These are phyloP conservation scores for Mionectes macconnelli DNA, from an alignment of 2,113 vertebrate genomes.

Conservation along the genomic window DNA sequence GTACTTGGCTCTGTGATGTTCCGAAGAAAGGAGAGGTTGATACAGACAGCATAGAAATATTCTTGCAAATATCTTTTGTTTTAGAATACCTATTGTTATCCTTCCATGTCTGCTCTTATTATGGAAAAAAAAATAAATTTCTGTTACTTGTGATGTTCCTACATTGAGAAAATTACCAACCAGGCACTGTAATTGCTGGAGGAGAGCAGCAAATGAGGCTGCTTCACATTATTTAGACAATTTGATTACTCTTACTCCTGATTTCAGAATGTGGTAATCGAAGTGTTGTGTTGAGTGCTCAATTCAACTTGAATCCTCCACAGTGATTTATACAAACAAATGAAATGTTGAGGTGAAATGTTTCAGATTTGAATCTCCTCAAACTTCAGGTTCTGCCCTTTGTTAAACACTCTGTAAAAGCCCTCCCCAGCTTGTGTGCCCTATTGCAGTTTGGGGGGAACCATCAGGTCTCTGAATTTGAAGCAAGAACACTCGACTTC, in stretches of 20 bases:
- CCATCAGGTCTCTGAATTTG: neutral
- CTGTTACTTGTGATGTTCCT: slow-evolving; percentile 1
- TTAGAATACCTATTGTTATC: slow-evolving; percentile 24
- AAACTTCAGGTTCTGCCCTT: neutral
- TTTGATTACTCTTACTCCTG: slow-evolving; percentile 52
- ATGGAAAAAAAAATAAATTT: neutral
- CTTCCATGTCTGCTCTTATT: slow-evolving; percentile 9
- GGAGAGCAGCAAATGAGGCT: slow-evolving; percentile 32
- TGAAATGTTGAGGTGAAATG: slow-evolving; percentile 19
- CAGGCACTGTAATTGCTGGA: slow-evolving; percentile 45
- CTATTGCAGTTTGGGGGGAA: neutral
- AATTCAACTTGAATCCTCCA: slow-evolving; percentile 16
- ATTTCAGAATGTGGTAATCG: slow-evolving; percentile 54
- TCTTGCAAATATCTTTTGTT: neutral
- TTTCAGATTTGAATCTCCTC: slow-evolving; percentile 14
- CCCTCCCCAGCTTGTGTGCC: neutral
- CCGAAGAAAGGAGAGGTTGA: slow-evolving; percentile 30
- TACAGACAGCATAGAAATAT: neutral
- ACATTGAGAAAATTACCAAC: slow-evolving; percentile 48
- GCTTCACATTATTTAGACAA: slow-evolving; percentile 62
- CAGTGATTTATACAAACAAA: slow-evolving; percentile 38
- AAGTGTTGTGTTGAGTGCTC: slow-evolving; percentile 26
- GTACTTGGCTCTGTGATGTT: neutral
- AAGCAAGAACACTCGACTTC: neutral
- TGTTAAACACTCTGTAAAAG: neutral